phyloP scores from a whole-genome alignment of 2,113 vertebrate genomes.

The Pygoscelis antarcticus region DNA sequence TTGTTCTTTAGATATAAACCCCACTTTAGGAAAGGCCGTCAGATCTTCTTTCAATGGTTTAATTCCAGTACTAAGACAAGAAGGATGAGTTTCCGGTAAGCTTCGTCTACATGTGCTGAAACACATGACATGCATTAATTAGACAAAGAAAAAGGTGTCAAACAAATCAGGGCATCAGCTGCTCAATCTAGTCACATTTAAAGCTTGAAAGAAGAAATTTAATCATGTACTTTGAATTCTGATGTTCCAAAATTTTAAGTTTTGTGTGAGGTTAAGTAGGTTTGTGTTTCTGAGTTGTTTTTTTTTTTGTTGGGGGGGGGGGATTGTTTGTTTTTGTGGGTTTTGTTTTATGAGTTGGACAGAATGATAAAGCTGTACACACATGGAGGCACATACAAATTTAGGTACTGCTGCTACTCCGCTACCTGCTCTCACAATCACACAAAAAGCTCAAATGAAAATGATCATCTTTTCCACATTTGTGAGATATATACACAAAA shows the following conservation, averaged over 20 bases:
- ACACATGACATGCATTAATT: neutral
- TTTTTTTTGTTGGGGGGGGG: too few species aligned
- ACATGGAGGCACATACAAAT: neutral
- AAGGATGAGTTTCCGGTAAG: conserved; percentile 72
- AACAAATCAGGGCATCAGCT: neutral
- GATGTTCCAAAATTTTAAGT: neutral
- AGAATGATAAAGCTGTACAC: neutral
- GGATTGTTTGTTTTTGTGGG: neutral
- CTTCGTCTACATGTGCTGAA: conserved; percentile 73
- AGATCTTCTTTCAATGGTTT: conserved; percentile 60
- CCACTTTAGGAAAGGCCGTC: conserved; percentile 48
- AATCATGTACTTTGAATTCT: neutral
- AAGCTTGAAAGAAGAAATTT: neutral
- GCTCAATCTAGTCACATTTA: neutral
- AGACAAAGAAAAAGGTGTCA: neutral
- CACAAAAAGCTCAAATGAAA: neutral
- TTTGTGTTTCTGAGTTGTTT: neutral
- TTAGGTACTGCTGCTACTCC: neutral
- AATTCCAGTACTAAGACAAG: conserved; percentile 65
- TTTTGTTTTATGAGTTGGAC: neutral
- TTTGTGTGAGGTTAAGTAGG: neutral
- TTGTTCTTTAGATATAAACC: conserved; percentile 50
- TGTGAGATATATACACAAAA: neutral
- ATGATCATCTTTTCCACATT: fast-evolving
- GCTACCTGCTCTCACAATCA: neutral